phyloP scores from a whole-genome alignment of 2,797 vertebrate species.

The Stomatorhinus walkeri region DNA sequence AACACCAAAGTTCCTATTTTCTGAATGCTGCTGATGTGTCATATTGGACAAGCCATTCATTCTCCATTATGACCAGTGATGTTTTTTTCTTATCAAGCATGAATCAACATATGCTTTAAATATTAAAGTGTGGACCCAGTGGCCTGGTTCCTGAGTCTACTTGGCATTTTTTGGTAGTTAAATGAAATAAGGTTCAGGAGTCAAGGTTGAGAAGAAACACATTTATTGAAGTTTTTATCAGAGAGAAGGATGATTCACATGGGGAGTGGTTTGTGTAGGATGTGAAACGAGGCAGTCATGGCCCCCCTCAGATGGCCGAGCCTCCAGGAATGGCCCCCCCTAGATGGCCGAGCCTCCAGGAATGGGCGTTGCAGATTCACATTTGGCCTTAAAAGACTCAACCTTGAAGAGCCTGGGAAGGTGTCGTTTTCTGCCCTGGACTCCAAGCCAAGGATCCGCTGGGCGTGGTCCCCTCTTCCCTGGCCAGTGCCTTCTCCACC shows the following conservation, averaged over 20 bases:
- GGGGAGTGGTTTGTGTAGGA: not conserved
- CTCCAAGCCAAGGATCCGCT: not conserved
- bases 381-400: not conserved
- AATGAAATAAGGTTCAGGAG: conserved; percentile 8
- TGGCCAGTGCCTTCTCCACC: not conserved
- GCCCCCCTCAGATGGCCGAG: not conserved
- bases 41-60: not conserved
- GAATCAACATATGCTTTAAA: not conserved
- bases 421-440: not conserved
- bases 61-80: not conserved
- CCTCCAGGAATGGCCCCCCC: not conserved
- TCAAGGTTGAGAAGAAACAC: conserved; percentile 4
- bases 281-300: not conserved
- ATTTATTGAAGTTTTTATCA: not conserved
- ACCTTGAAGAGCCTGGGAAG: not conserved
- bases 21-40: not conserved
- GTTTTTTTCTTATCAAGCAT: not conserved
- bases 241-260: not conserved
- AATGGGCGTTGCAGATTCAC: not conserved
- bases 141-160: not conserved
- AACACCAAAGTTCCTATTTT: not conserved
- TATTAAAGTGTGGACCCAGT: not conserved
- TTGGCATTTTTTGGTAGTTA: not conserved
- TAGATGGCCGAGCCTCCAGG: not conserved
- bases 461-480: not conserved